phyloP scores from a whole-genome alignment of 1,140 invertebrate species.

The Tetramorium parvispinum region DNA sequence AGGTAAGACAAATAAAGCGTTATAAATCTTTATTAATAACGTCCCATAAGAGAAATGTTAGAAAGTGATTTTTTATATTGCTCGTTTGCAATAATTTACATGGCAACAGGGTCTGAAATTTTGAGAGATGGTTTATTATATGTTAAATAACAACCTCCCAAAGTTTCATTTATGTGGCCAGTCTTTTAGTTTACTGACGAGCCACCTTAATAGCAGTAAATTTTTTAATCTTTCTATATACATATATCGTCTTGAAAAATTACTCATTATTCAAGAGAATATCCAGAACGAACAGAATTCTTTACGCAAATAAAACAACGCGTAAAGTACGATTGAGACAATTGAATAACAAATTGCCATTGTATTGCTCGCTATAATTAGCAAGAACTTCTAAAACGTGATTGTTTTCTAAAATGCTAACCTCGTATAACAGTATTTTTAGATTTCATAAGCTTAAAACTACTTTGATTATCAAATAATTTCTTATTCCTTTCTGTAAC shows the following conservation, averaged over 20 bases:
- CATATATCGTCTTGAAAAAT: neutral
- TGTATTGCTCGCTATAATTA: conserved; percentile 43
- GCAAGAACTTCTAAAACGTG: neutral
- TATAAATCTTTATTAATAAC: no score
- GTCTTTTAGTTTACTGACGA: no score
- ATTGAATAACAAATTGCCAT: conserved; percentile 4
- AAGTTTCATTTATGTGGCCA: no score
- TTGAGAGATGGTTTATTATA: no score
- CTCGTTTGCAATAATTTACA: no score
- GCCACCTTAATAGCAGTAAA: neutral
- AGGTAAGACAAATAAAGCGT: no score
- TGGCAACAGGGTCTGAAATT: no score
- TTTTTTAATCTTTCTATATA: neutral
- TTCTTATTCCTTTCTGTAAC: neutral
- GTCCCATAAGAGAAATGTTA: no score
- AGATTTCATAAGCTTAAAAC: neutral
- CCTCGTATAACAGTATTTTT: neutral
- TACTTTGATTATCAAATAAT: neutral
- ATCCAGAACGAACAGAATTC: neutral
- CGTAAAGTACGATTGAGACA: neutral
- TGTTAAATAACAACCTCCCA: no score
- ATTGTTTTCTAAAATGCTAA: neutral
- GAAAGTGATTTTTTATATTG: no score
- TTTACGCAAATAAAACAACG: neutral
- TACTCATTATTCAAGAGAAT: neutral